phyloP scores from a whole-genome alignment of 2,888 invertebrate species.

The Diloba caeruleocephala region DNA sequence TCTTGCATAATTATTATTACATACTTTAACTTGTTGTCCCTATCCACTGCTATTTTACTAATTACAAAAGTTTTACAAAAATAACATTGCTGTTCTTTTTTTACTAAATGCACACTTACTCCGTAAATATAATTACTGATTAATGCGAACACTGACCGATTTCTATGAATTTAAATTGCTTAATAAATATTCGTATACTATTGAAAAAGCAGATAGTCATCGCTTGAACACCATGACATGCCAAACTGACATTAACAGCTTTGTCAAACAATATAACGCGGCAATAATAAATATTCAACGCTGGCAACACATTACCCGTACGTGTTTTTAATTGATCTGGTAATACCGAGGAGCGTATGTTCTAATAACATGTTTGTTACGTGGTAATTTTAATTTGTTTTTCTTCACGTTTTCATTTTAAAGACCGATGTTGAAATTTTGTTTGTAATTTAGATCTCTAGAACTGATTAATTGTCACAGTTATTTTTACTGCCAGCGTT shows the following conservation, averaged over 20 bases:
- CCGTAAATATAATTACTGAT: constrained; percentile 9
- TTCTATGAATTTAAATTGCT: constrained; percentile 66
- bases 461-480: constrained; percentile 4
- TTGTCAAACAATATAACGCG: constrained; percentile 82
- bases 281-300: constrained; percentile 77
- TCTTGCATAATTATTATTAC: too few species aligned
- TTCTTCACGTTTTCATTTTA: constrained; percentile 17
- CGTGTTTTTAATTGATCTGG: constrained; percentile 76
- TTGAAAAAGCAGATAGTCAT: constrained; percentile 69
- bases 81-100: too few species aligned
- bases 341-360: constrained; percentile 67
- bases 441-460: not conserved
- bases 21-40: too few species aligned
- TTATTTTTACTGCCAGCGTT: too few species aligned
- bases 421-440: constrained; percentile 14
- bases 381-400: constrained; percentile 28
- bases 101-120: not conserved
- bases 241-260: constrained; percentile 86
- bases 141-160: constrained; percentile 50
- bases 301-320: constrained; percentile 73
- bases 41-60: too few species aligned
- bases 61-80: too few species aligned
- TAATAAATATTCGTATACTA: constrained; percentile 69
- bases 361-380: constrained; percentile 33
- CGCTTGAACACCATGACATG: constrained; percentile 76